Evolutionary conservation across 2,888 invertebrate species (phyloP).

Genomic region (Ommatoiulus sabulosus): DNA sequence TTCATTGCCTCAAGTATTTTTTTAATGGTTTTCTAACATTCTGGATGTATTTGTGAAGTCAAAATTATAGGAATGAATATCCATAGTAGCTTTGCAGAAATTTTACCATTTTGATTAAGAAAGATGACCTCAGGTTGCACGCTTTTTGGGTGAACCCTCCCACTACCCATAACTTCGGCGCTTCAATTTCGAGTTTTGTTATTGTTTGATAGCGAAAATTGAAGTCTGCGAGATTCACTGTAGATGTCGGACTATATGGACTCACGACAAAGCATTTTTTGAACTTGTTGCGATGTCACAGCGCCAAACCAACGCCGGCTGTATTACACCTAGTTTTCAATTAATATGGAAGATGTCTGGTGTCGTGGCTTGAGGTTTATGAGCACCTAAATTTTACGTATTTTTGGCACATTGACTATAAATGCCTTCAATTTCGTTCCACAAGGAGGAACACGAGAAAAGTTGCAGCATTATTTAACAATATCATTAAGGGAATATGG

Average conservation of each 20-base stretch:
- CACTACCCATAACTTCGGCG: constrained; percentile 30
- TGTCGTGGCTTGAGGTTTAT: constrained; percentile 40
- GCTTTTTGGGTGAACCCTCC: constrained; percentile 32
- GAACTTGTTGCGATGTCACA: constrained; percentile 47
- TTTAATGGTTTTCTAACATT: background rate
- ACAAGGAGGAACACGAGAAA: background rate
- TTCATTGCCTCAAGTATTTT: background rate
- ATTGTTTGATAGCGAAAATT: constrained; percentile 47
- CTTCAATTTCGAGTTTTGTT: constrained; percentile 46
- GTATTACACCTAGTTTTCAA: constrained; percentile 41
- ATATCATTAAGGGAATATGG: background rate
- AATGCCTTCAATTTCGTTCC: background rate
- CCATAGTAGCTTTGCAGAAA: background rate
- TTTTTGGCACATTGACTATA: constrained; percentile 16
- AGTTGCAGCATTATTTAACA: constrained; percentile 18
- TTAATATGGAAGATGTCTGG: constrained; percentile 40
- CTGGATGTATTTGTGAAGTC: background rate
- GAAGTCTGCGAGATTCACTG: constrained; percentile 47
- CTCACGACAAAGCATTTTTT: constrained; percentile 32
- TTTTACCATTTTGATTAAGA: background rate
- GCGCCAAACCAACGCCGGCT: constrained; percentile 41
- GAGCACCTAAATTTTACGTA: constrained; percentile 32
- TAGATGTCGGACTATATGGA: constrained; percentile 47
- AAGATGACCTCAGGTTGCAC: constrained; percentile 41
- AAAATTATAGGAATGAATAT: background rate